Conservation (phyloP, 2,797 vertebrate species). For the Typhlichthys subterraneus region DNA sequence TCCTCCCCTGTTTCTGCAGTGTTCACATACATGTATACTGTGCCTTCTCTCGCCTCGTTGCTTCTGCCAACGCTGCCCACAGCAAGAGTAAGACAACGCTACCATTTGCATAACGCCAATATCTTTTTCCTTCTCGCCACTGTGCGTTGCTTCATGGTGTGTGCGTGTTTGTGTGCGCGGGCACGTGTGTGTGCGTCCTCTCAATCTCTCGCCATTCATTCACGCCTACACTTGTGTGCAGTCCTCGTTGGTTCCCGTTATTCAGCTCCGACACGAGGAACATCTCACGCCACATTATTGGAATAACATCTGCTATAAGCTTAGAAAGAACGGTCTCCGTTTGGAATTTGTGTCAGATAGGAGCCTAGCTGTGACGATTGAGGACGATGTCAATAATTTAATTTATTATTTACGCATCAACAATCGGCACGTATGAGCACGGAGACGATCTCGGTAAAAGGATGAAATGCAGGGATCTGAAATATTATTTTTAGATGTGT, state of each 20-base stretch:
- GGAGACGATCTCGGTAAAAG: conserved; percentile 38
- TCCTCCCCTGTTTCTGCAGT: conserved; percentile 78
- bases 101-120: conserved; percentile 55
- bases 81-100: conserved; percentile 65
- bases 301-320: no score
- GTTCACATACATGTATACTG: conserved; percentile 41
- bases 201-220: conserved; percentile 59
- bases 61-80: conserved; percentile 64
- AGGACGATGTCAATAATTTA: conserved; percentile 44
- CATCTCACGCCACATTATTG: not conserved
- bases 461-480: conserved; percentile 9
- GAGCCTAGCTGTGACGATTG: conserved; percentile 25
- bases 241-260: conserved; percentile 51
- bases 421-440: conserved; percentile 50
- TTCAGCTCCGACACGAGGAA: conserved; percentile 38
- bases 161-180: conserved; percentile 33
- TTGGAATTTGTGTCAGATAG: conserved; percentile 33
- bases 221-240: conserved; percentile 70
- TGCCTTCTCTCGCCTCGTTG: conserved; percentile 52
- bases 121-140: conserved; percentile 46
- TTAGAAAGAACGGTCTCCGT: not conserved
- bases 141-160: conserved; percentile 53
- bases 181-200: conserved; percentile 42
- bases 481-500: conserved; percentile 33
- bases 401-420: conserved; percentile 74